These are phyloP conservation scores for Micoletzkya japonica DNA, from an alignment of 2,888 invertebrate species.

Conservation along the genomic window DNA sequence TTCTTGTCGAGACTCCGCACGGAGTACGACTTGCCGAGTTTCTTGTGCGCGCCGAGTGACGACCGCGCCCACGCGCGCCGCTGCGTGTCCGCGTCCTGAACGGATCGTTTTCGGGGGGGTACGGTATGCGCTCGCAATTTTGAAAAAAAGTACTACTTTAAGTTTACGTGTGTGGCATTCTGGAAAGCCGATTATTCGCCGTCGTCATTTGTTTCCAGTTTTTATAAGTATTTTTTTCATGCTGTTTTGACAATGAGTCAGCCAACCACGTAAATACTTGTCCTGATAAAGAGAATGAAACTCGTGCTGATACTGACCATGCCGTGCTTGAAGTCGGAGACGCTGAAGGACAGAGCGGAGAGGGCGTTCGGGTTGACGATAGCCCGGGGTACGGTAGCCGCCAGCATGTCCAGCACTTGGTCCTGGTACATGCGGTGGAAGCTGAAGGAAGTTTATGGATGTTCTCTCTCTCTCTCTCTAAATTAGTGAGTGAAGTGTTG, in stretches of 20 bases:
- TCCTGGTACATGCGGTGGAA: slow-evolving; percentile 27
- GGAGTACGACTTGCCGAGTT: slow-evolving; percentile 60
- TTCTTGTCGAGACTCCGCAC: slow-evolving; percentile 52
- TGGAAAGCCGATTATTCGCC: too few species aligned
- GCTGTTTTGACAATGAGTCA: too few species aligned
- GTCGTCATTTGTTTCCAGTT: too few species aligned
- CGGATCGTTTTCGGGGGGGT: too few species aligned
- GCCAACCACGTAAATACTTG: too few species aligned
- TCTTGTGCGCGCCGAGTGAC: slow-evolving; percentile 51
- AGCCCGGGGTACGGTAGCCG: neutral
- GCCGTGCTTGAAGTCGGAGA: slow-evolving; percentile 4
- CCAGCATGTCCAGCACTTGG: slow-evolving; percentile 23
- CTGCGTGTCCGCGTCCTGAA: slow-evolving; percentile 43
- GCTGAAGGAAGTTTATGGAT: neutral
- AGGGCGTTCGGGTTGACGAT: neutral
- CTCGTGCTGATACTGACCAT: neutral
- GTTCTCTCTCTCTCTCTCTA: too few species aligned
- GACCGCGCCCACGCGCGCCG: slow-evolving; percentile 58
- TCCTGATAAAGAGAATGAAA: neutral
- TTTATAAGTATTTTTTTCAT: too few species aligned
- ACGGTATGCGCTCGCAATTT: too few species aligned
- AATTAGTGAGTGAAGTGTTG: too few species aligned
- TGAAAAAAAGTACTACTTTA: too few species aligned
- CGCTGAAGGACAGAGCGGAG: slow-evolving; percentile 16
- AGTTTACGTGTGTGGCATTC: too few species aligned